These are phyloP conservation scores for Macrobrachium nipponense DNA, from an alignment of 1,140 invertebrate species.

Conservation along the genomic window DNA sequence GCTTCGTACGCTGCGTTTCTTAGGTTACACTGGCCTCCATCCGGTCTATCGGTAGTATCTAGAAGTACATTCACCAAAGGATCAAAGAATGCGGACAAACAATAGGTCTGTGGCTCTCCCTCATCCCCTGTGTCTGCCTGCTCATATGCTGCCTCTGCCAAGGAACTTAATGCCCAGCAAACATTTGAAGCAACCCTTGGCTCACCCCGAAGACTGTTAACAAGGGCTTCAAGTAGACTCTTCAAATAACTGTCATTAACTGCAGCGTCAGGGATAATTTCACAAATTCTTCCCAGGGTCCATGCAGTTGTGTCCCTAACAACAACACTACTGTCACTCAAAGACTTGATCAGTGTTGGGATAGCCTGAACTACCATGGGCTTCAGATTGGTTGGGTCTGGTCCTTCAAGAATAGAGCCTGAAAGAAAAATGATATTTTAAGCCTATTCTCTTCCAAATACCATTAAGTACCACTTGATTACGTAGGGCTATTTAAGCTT, in stretches of 20 bases:
- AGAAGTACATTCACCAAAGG: conserved; percentile 91
- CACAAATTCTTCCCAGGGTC: conserved; percentile 97
- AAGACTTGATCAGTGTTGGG: conserved; percentile 91
- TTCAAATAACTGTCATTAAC: conserved; percentile 80
- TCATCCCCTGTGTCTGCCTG: conserved; percentile 76
- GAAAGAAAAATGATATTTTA: conserved; percentile 54
- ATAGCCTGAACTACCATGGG: conserved; percentile 96
- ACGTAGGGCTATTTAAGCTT: too few relatives aligned
- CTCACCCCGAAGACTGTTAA: conserved; percentile 85
- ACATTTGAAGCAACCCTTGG: conserved; percentile 97
- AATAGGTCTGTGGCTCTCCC: conserved; percentile 85
- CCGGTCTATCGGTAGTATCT: conserved; percentile 92
- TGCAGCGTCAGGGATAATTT: conserved; percentile 95
- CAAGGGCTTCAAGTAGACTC: conserved; percentile 88
- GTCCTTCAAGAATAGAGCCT: conserved; percentile 93
- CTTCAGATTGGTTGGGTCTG: conserved; percentile 88
- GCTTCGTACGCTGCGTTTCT: conserved; percentile 98
- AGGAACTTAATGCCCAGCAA: conserved; percentile 98
- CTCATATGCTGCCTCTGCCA: conserved; percentile 98
- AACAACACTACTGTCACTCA: conserved; percentile 92
- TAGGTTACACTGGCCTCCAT: conserved; percentile 84
- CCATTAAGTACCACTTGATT: too few relatives aligned
- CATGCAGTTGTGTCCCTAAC: conserved; percentile 98
- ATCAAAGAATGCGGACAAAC: conserved; percentile 93
- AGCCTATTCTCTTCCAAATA: too few relatives aligned